Percentiles rank a stretch among this genome's conserved stretches.
Evolutionary conservation across 1,140 invertebrate species (phyloP).

Genomic region (Hyles vespertilio): DNA sequence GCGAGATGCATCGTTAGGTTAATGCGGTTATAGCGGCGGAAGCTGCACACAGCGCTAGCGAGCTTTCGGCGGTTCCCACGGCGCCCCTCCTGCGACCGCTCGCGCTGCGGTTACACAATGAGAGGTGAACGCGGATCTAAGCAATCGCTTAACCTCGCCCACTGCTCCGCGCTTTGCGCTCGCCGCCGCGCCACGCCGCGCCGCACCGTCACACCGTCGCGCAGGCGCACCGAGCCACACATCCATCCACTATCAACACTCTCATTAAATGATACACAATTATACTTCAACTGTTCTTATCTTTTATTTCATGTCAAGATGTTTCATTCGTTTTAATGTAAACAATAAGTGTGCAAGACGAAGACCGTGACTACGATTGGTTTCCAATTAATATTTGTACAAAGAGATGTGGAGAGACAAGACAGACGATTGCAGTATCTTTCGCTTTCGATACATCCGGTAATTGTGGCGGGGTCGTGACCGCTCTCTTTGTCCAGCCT

Average conservation of each 20-base stretch:
- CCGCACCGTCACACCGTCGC: constrained; percentile 25
- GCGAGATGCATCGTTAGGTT: constrained; percentile 65
- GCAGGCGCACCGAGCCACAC: constrained; percentile 14
- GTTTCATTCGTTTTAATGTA: too few species aligned
- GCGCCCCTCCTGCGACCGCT: constrained; percentile 39
- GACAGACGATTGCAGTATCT: constrained; percentile 43
- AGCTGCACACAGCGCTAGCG: constrained; percentile 58
- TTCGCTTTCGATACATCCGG: constrained; percentile 70
- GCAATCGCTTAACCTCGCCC: constrained; percentile 74
- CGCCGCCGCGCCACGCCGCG: constrained; percentile 39
- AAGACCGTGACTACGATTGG: too few species aligned
- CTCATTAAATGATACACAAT: too few species aligned
- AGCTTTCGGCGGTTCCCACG: constrained; percentile 74
- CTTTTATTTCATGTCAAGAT: too few species aligned
- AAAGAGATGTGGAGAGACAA: too few species aligned
- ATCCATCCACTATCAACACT: neutral
- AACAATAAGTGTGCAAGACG: too few species aligned
- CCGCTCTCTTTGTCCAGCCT: constrained; percentile 60
- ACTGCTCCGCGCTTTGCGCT: constrained; percentile 65
- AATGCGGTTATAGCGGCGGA: constrained; percentile 65
- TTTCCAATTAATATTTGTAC: too few species aligned
- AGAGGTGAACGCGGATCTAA: constrained; percentile 74
- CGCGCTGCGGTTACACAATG: constrained; percentile 60
- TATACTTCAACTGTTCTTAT: too few species aligned
- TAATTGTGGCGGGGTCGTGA: constrained; percentile 62